phyloP scores from a whole-genome alignment of 2,113 vertebrate species.

The Neofelis nebulosa region DNA sequence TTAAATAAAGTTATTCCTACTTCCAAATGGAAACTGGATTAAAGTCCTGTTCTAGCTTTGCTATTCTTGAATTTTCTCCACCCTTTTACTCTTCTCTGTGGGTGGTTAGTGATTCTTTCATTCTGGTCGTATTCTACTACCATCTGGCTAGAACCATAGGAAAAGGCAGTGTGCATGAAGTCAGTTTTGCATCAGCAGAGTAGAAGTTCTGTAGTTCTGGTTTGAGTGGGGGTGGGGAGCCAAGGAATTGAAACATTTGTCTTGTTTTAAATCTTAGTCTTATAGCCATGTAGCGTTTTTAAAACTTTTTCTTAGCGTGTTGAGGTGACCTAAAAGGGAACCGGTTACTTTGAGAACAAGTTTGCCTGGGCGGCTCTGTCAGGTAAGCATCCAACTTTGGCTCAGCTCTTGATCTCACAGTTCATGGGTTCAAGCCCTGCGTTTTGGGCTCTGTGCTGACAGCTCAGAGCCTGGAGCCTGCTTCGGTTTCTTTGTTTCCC shows the following conservation, averaged over 20 bases:
- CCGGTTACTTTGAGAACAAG: slow-evolving; percentile 5
- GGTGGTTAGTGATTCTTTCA: slow-evolving; percentile 2
- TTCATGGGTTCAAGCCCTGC: too few relatives aligned
- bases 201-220: background rate
- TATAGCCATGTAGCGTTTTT: background rate
- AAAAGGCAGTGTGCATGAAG: background rate
- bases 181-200: background rate
- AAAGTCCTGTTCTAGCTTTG: background rate
- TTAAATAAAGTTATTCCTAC: background rate
- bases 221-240: background rate
- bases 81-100: background rate
- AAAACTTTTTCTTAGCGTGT: background rate
- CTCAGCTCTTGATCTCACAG: too few relatives aligned
- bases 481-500: too few relatives aligned
- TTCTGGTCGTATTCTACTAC: background rate
- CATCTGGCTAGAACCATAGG: background rate
- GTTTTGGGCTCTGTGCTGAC: too few relatives aligned
- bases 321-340: background rate
- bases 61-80: slow-evolving; percentile 30
- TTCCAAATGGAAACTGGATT: background rate
- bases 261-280: slow-evolving; percentile 3
- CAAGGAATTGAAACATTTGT: background rate
- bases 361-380: background rate
- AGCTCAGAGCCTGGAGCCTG: too few relatives aligned
- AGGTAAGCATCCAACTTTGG: too few relatives aligned